Evolutionary conservation across 2,888 invertebrate species (phyloP).

Genomic region (Allygus modestus): DNA sequence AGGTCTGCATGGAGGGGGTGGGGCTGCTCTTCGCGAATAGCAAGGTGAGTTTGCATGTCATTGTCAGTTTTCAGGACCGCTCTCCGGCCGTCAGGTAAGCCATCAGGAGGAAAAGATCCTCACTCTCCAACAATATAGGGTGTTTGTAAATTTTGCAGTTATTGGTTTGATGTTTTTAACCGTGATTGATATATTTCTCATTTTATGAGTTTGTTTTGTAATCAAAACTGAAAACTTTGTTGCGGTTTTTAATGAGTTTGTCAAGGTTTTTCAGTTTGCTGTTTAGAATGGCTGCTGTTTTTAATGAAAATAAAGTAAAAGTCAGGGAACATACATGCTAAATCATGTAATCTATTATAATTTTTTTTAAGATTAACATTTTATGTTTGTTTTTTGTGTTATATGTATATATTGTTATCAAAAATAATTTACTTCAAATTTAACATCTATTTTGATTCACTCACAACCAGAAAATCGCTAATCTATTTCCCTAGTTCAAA

Average conservation of each 20-base stretch:
- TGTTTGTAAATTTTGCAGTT: slow-evolving; percentile 20
- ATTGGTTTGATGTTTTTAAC: slow-evolving; percentile 23
- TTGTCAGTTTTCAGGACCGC: slow-evolving; percentile 17
- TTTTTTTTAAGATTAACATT: no score
- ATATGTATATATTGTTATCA: no score
- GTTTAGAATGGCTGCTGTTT: not conserved
- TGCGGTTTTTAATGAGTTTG: not conserved
- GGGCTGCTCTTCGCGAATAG: slow-evolving; percentile 99
- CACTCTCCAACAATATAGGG: not conserved
- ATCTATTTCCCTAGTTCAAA: no score
- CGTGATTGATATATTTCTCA: not conserved
- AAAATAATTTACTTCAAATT: no score
- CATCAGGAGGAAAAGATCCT: not conserved
- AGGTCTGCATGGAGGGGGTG: slow-evolving; percentile 99
- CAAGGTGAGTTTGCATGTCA: slow-evolving; percentile 86
- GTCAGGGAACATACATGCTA: no score
- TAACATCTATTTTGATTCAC: no score
- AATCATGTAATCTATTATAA: no score
- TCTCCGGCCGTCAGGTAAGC: slow-evolving; percentile 46
- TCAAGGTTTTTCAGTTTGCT: not conserved
- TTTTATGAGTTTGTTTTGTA: slow-evolving; percentile 8
- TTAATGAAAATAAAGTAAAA: no score
- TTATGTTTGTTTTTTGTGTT: no score
- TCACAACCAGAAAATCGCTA: no score
- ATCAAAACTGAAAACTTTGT: not conserved